phyloP scores from a whole-genome alignment of 2,888 invertebrate genomes.

The Tiliacea citrago region DNA sequence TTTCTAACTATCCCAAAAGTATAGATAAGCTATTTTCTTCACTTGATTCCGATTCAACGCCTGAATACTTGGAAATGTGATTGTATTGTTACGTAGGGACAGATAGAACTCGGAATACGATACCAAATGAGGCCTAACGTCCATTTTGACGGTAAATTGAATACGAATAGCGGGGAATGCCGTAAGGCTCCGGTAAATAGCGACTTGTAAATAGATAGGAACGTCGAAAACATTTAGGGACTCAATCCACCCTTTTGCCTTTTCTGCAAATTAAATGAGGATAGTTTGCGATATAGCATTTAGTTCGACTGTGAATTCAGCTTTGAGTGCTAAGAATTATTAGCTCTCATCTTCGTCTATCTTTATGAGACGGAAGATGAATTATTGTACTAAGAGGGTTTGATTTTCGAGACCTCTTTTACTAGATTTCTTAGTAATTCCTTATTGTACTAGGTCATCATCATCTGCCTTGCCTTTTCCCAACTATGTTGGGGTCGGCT shows the following conservation, averaged over 20 bases:
- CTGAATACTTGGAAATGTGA: constrained; percentile 43
- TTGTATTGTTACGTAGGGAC: constrained; percentile 50
- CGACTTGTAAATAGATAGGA: constrained; percentile 86
- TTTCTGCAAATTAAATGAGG: constrained; percentile 86
- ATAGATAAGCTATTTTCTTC: constrained; percentile 3
- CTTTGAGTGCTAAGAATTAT: neutral
- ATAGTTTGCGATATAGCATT: constrained; percentile 54
- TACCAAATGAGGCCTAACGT: constrained; percentile 82
- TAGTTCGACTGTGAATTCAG: constrained; percentile 5
- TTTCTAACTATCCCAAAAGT: neutral
- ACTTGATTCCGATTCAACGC: constrained; percentile 29
- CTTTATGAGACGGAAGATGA: neutral
- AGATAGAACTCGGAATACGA: constrained; percentile 73
- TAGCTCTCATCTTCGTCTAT: neutral
- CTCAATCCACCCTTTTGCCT: constrained; percentile 84
- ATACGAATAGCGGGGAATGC: constrained; percentile 82
- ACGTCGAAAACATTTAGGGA: constrained; percentile 77
- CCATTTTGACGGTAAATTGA: constrained; percentile 88
- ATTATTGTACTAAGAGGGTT: neutral
- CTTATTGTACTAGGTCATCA: no score
- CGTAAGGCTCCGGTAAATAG: constrained; percentile 81
- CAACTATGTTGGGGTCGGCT: no score
- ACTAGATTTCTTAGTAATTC: no score
- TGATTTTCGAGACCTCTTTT: neutral
- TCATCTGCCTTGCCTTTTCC: no score